Percentiles rank a stretch among this genome's conserved stretches.
Evolutionary conservation across 2,797 vertebrate species (phyloP).

Genomic region (Melanotaenia boesemani): DNA sequence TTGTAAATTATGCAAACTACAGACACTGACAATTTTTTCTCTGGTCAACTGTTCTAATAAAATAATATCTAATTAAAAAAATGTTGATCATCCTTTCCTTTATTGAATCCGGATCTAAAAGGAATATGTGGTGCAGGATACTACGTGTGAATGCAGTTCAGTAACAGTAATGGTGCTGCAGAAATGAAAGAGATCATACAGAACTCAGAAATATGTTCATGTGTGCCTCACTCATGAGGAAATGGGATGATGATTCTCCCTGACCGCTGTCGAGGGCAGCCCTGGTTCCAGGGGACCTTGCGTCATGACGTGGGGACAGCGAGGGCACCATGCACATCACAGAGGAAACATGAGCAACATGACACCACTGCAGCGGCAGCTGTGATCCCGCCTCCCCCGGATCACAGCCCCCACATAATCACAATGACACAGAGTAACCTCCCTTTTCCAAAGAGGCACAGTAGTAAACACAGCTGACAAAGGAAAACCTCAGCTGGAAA

Average conservation of each 20-base stretch:
- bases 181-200: too few species aligned
- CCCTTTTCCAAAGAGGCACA: conserved; percentile 55
- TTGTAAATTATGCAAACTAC: too few species aligned
- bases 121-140: too few species aligned
- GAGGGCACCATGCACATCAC: conserved; percentile 71
- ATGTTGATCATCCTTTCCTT: too few species aligned
- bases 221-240: neutral
- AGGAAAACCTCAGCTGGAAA: conserved; percentile 8
- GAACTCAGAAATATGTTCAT: too few species aligned
- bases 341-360: conserved; percentile 69
- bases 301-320: conserved; percentile 49
- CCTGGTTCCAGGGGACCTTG: conserved; percentile 59
- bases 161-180: too few species aligned
- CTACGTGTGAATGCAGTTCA: too few species aligned
- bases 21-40: too few species aligned
- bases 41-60: too few species aligned
- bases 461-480: conserved; percentile 45
- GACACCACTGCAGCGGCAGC: conserved; percentile 61
- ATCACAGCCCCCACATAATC: conserved; percentile 33
- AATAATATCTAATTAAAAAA: too few species aligned
- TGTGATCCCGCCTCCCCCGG: conserved; percentile 32
- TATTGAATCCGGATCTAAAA: too few species aligned
- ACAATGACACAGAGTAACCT: conserved; percentile 51
- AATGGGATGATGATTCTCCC: conserved; percentile 20
- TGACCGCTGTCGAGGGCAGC: conserved; percentile 35